Conservation (phyloP, 2,113 vertebrate species). For the Bubo blakistoni region DNA sequence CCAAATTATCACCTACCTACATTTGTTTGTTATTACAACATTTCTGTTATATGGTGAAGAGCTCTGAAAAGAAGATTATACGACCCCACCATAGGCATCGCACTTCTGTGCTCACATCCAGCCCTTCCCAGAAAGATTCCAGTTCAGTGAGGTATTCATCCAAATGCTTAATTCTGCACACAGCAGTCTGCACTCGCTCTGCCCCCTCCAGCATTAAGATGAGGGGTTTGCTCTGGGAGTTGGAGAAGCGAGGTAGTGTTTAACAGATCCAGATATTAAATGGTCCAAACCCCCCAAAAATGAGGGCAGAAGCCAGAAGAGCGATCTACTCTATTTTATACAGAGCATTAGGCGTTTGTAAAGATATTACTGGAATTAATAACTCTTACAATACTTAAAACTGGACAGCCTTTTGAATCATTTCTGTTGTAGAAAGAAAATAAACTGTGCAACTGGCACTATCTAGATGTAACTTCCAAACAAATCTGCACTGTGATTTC, state of each 20-base stretch:
- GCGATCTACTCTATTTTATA: not conserved
- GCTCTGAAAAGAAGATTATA: not conserved
- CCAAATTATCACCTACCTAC: not conserved
- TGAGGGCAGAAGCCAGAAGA: not conserved
- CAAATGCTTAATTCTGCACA: not conserved
- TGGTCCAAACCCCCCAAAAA: not conserved
- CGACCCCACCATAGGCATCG: fast-evolving
- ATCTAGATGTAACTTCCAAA: not conserved
- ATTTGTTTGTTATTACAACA: not conserved
- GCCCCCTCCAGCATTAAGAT: not conserved
- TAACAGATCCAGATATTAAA: not conserved
- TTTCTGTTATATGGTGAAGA: not conserved
- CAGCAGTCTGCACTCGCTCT: not conserved
- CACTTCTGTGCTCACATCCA: not conserved
- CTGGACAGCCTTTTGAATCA: not conserved
- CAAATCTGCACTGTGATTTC: not conserved
- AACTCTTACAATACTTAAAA: not conserved
- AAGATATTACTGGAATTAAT: not conserved
- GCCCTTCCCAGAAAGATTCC: not conserved
- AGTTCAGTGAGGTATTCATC: not conserved
- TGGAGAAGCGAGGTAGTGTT: not conserved
- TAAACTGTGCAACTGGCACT: not conserved
- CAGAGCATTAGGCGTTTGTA: not conserved
- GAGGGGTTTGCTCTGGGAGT: not conserved
- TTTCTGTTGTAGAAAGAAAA: not conserved